Conservation (phyloP, 2,113 vertebrate species). For the Irena cyanogastra region DNA sequence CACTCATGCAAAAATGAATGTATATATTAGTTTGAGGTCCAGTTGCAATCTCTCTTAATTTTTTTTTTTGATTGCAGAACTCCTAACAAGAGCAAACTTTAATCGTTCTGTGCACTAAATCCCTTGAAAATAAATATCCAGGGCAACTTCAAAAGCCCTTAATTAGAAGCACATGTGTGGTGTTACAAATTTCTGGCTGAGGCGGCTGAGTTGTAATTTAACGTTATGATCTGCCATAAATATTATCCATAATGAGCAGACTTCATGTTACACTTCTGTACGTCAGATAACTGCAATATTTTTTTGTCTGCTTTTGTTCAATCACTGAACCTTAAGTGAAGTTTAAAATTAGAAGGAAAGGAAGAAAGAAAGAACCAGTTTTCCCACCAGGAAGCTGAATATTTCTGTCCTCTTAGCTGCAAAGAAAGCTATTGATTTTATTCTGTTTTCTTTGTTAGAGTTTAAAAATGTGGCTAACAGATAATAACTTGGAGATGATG, state of each 20-base stretch:
- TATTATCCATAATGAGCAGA: conserved; percentile 75
- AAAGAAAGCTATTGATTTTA: background rate
- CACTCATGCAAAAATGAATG: conserved; percentile 11
- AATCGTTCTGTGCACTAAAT: conserved; percentile 72
- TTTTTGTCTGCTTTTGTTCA: conserved; percentile 68
- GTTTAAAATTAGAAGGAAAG: conserved; percentile 43
- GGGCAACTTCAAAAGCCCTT: conserved; percentile 76
- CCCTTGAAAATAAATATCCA: conserved; percentile 80
- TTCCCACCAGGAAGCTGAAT: background rate
- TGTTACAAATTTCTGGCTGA: conserved; percentile 69
- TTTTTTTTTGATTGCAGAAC: conserved; percentile 46
- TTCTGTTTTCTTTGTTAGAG: background rate
- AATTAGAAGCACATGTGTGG: conserved; percentile 82
- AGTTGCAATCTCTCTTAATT: conserved; percentile 21
- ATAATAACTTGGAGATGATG: background rate
- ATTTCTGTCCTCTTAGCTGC: background rate
- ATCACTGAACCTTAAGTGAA: conserved; percentile 49
- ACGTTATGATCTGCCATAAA: conserved; percentile 80
- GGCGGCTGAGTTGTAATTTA: conserved; percentile 75
- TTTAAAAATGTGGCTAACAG: background rate
- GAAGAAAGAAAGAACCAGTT: background rate
- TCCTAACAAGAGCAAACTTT: conserved; percentile 77
- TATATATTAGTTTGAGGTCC: conserved; percentile 41
- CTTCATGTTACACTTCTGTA: conserved; percentile 73
- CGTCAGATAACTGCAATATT: conserved; percentile 66